Evolutionary conservation across 2,797 vertebrate genomes (phyloP).

Genomic region (Hemibagrus guttatus): DNA sequence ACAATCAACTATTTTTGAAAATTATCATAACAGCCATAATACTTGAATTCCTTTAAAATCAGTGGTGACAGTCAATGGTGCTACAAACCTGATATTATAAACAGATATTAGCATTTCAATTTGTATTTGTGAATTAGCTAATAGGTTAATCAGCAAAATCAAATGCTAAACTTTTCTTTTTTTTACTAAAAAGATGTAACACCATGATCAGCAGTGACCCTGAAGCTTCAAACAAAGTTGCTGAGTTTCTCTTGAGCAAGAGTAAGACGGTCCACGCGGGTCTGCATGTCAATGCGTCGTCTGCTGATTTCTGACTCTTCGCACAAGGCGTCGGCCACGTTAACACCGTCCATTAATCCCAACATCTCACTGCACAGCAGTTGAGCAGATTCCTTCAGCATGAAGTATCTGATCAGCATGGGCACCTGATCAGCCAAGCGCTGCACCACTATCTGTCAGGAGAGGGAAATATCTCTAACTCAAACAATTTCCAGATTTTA

Average conservation of each 20-base stretch:
- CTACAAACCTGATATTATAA: not conserved
- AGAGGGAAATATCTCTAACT: not conserved
- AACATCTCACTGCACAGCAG: constrained; percentile 67
- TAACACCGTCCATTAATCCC: constrained; percentile 66
- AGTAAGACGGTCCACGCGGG: constrained; percentile 25
- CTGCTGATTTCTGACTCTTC: constrained; percentile 40
- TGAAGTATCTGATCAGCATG: constrained; percentile 70
- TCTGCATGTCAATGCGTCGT: constrained; percentile 27
- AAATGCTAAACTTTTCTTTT: not conserved
- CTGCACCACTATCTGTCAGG: constrained; percentile 65
- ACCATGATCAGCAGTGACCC: not conserved
- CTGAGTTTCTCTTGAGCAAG: constrained; percentile 42
- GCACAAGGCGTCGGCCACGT: constrained; percentile 53
- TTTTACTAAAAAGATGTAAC: not conserved
- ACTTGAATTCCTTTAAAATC: not conserved
- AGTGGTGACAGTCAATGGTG: not conserved
- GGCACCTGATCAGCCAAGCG: constrained; percentile 75
- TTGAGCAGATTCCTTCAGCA: constrained; percentile 63
- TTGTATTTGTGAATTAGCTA: not conserved
- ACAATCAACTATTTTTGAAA: not conserved
- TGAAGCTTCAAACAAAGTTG: constrained; percentile 15
- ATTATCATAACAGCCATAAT: not conserved
- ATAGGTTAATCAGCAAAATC: not conserved
- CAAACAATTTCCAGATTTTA: not conserved
- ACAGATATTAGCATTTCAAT: not conserved